Conservation (phyloP, 37 sponge, comb jelly and placozoan genomes). For the Beroe forskalii region DNA sequence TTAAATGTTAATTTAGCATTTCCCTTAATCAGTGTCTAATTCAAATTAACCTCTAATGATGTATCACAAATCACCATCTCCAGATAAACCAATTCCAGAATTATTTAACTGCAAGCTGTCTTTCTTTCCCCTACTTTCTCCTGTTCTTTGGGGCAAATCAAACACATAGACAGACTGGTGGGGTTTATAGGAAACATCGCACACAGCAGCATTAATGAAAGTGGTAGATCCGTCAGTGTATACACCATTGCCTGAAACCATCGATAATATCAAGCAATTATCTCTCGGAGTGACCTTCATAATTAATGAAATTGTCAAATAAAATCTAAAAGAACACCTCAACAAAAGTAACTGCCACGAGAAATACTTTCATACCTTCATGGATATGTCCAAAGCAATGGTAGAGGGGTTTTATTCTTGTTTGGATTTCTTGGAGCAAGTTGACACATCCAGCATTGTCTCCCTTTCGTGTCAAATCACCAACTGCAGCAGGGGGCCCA, state of each 20-base stretch:
- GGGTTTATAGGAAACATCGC: slow-evolving; percentile 64
- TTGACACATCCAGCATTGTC: slow-evolving; percentile 74
- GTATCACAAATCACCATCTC: no score
- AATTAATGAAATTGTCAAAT: no score
- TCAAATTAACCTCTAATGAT: no score
- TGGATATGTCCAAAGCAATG: slow-evolving; percentile 82
- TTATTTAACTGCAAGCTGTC: background rate
- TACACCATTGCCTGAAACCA: slow-evolving; percentile 69
- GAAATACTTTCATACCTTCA: slow-evolving; percentile 76
- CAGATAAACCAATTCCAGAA: no score
- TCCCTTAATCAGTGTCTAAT: no score
- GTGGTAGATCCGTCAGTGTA: slow-evolving; percentile 69
- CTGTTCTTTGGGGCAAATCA: slow-evolving; percentile 65
- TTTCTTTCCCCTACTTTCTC: background rate
- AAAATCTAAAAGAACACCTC: no score
- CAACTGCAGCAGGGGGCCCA: slow-evolving; percentile 74
- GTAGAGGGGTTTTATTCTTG: slow-evolving; percentile 69
- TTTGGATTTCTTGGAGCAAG: slow-evolving; percentile 68
- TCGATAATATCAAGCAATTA: no score
- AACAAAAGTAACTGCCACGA: background rate
- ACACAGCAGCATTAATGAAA: slow-evolving; percentile 71
- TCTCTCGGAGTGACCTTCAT: no score
- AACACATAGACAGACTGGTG: slow-evolving; percentile 69
- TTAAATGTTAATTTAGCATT: no score
- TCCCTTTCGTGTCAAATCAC: slow-evolving; percentile 61